Percentiles rank a stretch among this genome's conserved stretches.
Evolutionary conservation across 2,797 vertebrate genomes (phyloP).

Genomic region (Myripristis murdjan): DNA sequence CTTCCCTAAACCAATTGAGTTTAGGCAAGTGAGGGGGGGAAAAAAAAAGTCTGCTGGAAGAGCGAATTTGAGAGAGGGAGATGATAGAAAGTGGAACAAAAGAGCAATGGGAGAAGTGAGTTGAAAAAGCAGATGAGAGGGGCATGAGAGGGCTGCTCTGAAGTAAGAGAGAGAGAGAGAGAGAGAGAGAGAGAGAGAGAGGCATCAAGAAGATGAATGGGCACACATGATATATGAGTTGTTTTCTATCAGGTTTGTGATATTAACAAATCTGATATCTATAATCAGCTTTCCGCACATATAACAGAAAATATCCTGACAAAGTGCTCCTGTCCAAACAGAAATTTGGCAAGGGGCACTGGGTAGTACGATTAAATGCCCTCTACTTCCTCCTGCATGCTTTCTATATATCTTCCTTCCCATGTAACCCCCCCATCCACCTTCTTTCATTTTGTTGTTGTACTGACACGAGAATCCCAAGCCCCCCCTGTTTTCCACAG

Average conservation of each 20-base stretch:
- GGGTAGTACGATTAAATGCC: conserved; percentile 63
- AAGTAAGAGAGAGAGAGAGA: not conserved
- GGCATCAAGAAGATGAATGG: not conserved
- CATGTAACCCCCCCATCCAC: not conserved
- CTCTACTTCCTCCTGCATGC: conserved; percentile 15
- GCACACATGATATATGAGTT: conserved; percentile 50
- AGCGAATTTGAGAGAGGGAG: conserved; percentile 13
- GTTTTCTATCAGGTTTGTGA: conserved; percentile 56
- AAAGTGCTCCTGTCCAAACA: conserved; percentile 57
- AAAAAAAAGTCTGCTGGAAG: conserved; percentile 17
- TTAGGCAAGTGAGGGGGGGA: conserved; percentile 36
- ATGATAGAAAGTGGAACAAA: conserved; percentile 9
- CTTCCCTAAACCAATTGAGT: conserved; percentile 55
- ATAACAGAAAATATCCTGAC: conserved; percentile 56
- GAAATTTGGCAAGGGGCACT: conserved; percentile 51
- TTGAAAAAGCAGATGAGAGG: not conserved
- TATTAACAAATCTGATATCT: conserved; percentile 76
- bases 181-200: conserved; percentile 4
- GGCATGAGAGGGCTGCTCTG: not conserved
- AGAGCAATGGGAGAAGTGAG: conserved; percentile 3
- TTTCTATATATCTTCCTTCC: conserved; percentile 23
- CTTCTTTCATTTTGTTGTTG: conserved; percentile 35
- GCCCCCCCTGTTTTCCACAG: conserved; percentile 15
- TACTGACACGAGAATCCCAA: conserved; percentile 30
- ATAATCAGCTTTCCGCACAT: conserved; percentile 75